Percentiles rank a stretch among this genome's conserved stretches.
Conservation (phyloP, 2,888 invertebrate genomes). For the Apamea anceps region DNA sequence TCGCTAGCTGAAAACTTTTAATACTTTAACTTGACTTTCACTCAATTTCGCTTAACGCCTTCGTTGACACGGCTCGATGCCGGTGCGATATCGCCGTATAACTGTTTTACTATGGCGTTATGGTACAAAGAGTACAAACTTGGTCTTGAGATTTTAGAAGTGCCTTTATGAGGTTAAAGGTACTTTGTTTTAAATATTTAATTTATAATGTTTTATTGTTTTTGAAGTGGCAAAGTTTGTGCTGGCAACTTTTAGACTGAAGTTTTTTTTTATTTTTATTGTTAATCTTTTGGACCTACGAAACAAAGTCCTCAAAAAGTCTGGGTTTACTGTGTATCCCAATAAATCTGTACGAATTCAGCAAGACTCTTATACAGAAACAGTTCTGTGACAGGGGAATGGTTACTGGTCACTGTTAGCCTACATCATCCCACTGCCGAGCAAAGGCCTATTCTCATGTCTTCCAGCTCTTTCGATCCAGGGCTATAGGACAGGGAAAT, state of each 20-base stretch:
- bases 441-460: too few species aligned
- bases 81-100: slow-evolving; percentile 79
- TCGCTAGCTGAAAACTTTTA: slow-evolving; percentile 90
- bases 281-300: too few species aligned
- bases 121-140: slow-evolving; percentile 64
- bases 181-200: slow-evolving; percentile 11
- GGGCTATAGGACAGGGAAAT: not conserved
- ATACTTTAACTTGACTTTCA: slow-evolving; percentile 90
- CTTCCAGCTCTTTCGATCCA: too few species aligned
- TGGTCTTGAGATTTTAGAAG: slow-evolving; percentile 55
- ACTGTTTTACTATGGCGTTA: slow-evolving; percentile 77
- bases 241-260: not conserved
- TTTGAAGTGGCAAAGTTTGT: not conserved
- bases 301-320: too few species aligned
- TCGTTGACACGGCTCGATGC: slow-evolving; percentile 85
- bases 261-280: not conserved
- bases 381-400: not conserved
- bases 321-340: not conserved
- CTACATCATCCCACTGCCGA: too few species aligned
- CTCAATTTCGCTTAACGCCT: slow-evolving; percentile 89
- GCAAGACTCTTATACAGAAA: not conserved
- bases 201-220: slow-evolving; percentile 3
- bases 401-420: too few species aligned
- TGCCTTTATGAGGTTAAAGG: not conserved
- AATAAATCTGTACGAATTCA: too few species aligned